Percentiles rank a stretch among this genome's conserved stretches.
These are phyloP conservation scores for Halictus rubicundus DNA, from an alignment of 1,140 invertebrate species.

Conservation along the genomic window DNA sequence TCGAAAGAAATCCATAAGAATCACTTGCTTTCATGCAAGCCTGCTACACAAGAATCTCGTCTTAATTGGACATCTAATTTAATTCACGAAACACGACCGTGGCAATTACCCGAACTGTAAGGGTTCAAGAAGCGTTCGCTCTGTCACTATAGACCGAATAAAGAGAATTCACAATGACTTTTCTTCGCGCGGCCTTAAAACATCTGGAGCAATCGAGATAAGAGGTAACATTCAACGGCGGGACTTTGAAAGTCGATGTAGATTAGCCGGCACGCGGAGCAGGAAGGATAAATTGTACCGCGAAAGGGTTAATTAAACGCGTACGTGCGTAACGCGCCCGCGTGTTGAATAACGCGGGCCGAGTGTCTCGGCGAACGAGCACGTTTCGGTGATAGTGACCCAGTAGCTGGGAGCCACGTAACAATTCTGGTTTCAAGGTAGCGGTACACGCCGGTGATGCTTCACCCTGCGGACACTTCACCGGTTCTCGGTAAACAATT, in stretches of 20 bases:
- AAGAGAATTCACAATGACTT: neutral
- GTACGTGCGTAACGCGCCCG: conserved; percentile 32
- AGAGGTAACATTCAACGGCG: conserved; percentile 10
- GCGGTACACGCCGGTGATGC: conserved; percentile 56
- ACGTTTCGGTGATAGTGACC: conserved; percentile 50
- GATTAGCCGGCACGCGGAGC: conserved; percentile 10
- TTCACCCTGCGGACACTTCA: conserved; percentile 45
- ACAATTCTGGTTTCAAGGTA: conserved; percentile 54
- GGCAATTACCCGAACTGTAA: neutral
- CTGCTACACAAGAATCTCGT: too few relatives aligned
- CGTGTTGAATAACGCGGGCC: conserved; percentile 12
- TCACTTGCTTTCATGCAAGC: too few relatives aligned
- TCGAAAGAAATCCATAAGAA: too few relatives aligned
- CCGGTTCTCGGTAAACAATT: conserved; percentile 66
- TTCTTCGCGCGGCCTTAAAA: neutral
- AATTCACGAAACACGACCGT: neutral
- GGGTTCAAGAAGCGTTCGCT: too few relatives aligned
- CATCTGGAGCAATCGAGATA: conserved; percentile 31
- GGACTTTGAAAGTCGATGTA: conserved; percentile 37
- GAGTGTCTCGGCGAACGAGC: neutral
- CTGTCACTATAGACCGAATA: too few relatives aligned
- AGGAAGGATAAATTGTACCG: conserved; percentile 35
- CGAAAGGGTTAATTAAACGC: conserved; percentile 48
- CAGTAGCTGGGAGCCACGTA: conserved; percentile 44
- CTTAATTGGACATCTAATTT: neutral